phyloP scores from a whole-genome alignment of 1,140 invertebrate species.

The Leucophenga varia region DNA sequence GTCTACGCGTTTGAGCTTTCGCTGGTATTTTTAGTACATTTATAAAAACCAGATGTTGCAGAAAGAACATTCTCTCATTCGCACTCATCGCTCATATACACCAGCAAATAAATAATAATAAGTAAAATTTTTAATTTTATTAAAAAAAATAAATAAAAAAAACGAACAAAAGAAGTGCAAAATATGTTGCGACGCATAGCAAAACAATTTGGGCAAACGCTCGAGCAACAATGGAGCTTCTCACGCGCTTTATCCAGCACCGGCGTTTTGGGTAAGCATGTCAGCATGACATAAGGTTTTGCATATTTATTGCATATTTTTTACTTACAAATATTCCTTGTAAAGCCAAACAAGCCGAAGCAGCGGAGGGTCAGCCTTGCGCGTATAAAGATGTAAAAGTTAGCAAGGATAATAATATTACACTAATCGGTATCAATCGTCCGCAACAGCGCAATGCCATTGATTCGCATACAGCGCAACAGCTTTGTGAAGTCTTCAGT shows the following conservation, averaged over 20 bases:
- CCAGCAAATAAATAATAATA: too few species aligned
- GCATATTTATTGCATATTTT: background rate
- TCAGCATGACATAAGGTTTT: conserved; percentile 32
- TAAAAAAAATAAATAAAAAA: too few species aligned
- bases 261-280: conserved; percentile 15
- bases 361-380: conserved; percentile 8
- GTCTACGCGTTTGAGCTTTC: too few species aligned
- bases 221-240: too few species aligned
- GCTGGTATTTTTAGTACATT: too few species aligned
- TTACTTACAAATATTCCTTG: conserved; percentile 18
- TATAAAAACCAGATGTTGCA: too few species aligned
- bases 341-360: conserved; percentile 8
- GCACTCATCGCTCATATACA: too few species aligned
- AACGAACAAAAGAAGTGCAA: too few species aligned
- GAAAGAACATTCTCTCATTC: too few species aligned
- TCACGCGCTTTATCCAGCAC: conserved; percentile 22
- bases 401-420: conserved; percentile 63
- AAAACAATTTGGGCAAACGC: too few species aligned
- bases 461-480: conserved; percentile 66
- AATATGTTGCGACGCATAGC: too few species aligned
- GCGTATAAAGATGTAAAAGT: conserved; percentile 24
- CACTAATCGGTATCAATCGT: conserved; percentile 82
- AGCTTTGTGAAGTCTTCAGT: conserved; percentile 71
- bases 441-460: conserved; percentile 81
- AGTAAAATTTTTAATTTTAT: too few species aligned